Base-by-base conservation (phyloP, 2,113 vertebrate species). In the Butastur rufipennis region DNA sequence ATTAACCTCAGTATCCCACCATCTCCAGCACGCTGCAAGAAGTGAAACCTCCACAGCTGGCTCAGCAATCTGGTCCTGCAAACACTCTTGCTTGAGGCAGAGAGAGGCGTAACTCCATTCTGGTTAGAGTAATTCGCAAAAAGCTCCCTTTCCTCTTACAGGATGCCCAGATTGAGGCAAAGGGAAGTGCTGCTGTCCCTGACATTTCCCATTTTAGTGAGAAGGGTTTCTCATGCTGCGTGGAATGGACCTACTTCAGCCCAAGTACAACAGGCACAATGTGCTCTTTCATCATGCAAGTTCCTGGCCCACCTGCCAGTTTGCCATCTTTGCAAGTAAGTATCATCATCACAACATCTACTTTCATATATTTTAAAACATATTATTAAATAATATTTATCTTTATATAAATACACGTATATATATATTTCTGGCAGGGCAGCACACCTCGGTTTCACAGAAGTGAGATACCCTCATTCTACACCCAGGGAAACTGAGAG, bases 281-380 rank as follows among this genome's bases (percentile, higher is more conserved):
- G 0, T 2, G 26, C 13, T n/a, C 16, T 22, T 59, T 25, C 31
- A 20, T 20, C 2, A 0, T 15, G 11, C 6, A 6, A 67, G 21
- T 47, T 38, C 77, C 72, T 21, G 58, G 18, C 21, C 63, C 53
- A 13, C 6, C 0, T 14, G 22, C 31, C 50, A 40, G 9, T 32
- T 59, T 50, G 22, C 36, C 12, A 19, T 34, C n/a, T 55, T 52
- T 27, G 16, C 43, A 83, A 71, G 32, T 12, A 53, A 50, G 8
- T 40, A n/a, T 22, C 42, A 70, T 22, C 20, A 34, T 12, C 29
- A 62, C 23, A 38, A 53, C 26, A 13, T 3, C 10, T 27, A n/a
- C 20, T 83, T 78, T 65, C 11, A 5, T 6, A 13, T 18, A 25
- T 13, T 68, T 65, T 31, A 53, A 86, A 92, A 17, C 2, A 11